Evolutionary conservation across 2,113 vertebrate genomes (phyloP).

Genomic region (Solenodon paradoxus): DNA sequence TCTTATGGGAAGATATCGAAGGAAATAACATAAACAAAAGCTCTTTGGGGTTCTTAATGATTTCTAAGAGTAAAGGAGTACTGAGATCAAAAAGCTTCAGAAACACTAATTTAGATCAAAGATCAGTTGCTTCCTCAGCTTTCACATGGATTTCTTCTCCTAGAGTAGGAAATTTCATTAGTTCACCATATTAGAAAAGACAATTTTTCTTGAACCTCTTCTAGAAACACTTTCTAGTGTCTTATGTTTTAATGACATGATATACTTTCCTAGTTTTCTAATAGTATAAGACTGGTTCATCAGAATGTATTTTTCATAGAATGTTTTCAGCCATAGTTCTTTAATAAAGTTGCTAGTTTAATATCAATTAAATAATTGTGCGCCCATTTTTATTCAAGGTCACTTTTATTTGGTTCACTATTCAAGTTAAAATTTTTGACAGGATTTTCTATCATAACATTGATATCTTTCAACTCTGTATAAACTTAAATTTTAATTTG

Average conservation of each 20-base stretch:
- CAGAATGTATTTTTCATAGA: neutral
- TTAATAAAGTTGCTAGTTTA: neutral
- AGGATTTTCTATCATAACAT: neutral
- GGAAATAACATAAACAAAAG: neutral
- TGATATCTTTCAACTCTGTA: neutral
- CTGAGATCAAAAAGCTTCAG: neutral
- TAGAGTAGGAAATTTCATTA: neutral
- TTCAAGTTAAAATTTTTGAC: too few relatives aligned
- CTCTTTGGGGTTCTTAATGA: neutral
- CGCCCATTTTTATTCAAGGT: neutral
- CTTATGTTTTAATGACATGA: neutral
- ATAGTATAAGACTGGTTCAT: too few relatives aligned
- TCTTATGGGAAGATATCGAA: neutral
- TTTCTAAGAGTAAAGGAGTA: neutral
- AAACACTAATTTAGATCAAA: neutral
- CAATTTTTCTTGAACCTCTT: neutral
- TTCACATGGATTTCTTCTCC: neutral
- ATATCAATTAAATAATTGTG: neutral
- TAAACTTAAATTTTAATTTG: neutral
- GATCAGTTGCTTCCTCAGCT: neutral
- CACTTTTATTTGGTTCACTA: neutral
- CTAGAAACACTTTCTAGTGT: neutral
- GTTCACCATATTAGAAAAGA: neutral
- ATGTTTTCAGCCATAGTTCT: neutral
- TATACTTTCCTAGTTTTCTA: too few relatives aligned